These are phyloP conservation scores for Oxycera nigricornis DNA, from an alignment of 2,888 invertebrate species.

Conservation along the genomic window DNA sequence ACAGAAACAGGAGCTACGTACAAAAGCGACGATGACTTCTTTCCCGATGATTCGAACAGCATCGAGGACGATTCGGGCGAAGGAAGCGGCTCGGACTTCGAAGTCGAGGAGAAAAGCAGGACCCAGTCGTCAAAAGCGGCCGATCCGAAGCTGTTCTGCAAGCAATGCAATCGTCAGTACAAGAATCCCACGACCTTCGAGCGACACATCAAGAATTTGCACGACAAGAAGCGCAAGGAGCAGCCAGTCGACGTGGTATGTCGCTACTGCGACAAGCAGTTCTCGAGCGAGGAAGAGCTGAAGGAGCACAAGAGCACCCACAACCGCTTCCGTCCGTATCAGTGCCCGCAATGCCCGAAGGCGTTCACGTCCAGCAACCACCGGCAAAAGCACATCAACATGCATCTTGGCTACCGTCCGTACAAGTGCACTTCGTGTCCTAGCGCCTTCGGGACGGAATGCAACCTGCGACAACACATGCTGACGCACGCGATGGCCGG, in stretches of 20 bases:
- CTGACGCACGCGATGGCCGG: slow-evolving; percentile 43
- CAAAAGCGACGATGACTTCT: not conserved
- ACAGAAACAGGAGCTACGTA: not conserved
- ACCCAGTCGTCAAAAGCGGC: not conserved
- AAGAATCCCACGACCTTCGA: slow-evolving; percentile 7
- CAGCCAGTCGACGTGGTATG: not conserved
- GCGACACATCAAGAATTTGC: not conserved
- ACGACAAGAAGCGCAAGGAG: not conserved
- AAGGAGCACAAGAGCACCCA: slow-evolving; percentile 5
- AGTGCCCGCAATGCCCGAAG: slow-evolving; percentile 43
- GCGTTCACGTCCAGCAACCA: slow-evolving; percentile 31
- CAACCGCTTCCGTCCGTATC: slow-evolving; percentile 2
- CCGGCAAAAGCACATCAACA: slow-evolving; percentile 33
- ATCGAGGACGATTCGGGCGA: not conserved
- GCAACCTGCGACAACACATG: slow-evolving; percentile 16
- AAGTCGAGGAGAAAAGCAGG: not conserved
- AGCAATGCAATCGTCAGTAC: slow-evolving; percentile 8
- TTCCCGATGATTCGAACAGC: not conserved
- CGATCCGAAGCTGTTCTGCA: not conserved
- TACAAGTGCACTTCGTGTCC: slow-evolving; percentile 21
- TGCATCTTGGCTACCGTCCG: slow-evolving; percentile 19
- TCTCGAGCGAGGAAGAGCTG: not conserved
- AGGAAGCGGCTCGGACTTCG: not conserved
- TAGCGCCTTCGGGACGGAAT: slow-evolving; percentile 9
- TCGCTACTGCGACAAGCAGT: slow-evolving; percentile 17